Evolutionary conservation across 2,888 invertebrate genomes (phyloP), one percentile per base, ranked within the genome.

Genomic region (Rotaria macrura): DNA sequence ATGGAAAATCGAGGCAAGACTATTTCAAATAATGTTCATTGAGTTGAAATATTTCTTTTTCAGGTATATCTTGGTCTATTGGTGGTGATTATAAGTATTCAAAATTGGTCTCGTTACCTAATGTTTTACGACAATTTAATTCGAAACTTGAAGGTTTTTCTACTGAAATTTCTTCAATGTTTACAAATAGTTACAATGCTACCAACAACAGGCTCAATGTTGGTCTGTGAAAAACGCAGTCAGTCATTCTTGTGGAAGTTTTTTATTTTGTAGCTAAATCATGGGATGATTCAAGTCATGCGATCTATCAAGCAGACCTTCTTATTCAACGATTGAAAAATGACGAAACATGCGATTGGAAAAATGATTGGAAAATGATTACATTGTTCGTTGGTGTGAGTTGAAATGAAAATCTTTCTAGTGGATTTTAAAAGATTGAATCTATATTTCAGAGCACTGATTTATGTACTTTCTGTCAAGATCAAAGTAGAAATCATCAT

Each of bases 101-200:
- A 10, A 87, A 87, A 34, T 87, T 87, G 0, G 87, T 88, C 12
- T 89, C 89, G 9, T 74, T 89, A 25, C 88, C 89, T 54, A 88
- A 89, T 89, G 17, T 89, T 47, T 85, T 90, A 38, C 89, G 88
- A 86, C 86, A 88, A 84, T 90, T 89, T 88, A 90, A 89, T 87
- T 89, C 89, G 6, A 85, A 88, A 34, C 83, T 90, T 29, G 88
- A 87, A 25, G 90, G 90, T 20, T 89, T 47, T 57, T 86, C 86
- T n/a, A 72, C 74, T 55, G 88, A 88, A 7, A 87, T 84, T n/a
- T 89, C 89, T 2, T 20, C 49, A 2, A 72, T 74, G 14, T 87
- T 87, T 0, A 2, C 40, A 10, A 25, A 43, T 43, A 20, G 25
- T 43, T 25, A 40, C 10, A 79, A 43, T 79, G 5, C 1, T 43